Evolutionary conservation across 2,888 invertebrate species (phyloP), one percentile per base, ranked within the genome.

Genomic region (Rhopalosiphum nymphaeae): DNA sequence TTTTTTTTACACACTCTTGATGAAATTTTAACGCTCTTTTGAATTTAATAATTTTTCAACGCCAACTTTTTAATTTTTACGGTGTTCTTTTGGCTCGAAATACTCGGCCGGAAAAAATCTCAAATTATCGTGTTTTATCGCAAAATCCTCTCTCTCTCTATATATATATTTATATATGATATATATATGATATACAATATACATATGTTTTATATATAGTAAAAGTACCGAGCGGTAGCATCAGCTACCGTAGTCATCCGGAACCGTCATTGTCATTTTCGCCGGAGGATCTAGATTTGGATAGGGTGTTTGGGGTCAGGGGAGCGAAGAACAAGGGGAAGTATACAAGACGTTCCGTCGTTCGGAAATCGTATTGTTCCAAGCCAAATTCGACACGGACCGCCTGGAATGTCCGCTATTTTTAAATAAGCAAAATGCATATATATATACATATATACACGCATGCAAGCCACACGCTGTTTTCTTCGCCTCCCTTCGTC

Each of bases 381-480:
- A 86, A 91, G 94, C 94, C 94, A 91, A 91, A 94, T 91, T 91
- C 94, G 94, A 94, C 91, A 94, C 91, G 94, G 94, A 94, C 94
- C 94, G 94, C 94, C 91, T 94, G 94, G 94, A 94, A 94, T 94
- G 94, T 94, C 94, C 94, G 94, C 94, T 94, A 94, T 94, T 94
- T 94, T 94, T 94, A 94, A 94, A 94, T 94, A 94, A 94, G 94
- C 94, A 67, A 94, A 89, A 90, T 57, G 26, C 36, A 49, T 86
- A 44, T 57, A 85, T 57, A 85, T 46, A 46, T 92, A 26, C 36
- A 85, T 89, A 44, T 56, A 44, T 87, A 11, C 53, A 67, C 26
- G 26, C n/a, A 26, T 44, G 89, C 57, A 89, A 46, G 57, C 61
- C 89, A 89, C 84, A 89, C 89, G 44, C 57, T 89, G 36, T 29